Base-by-base conservation (phyloP, 2,113 vertebrate species). In the Perognathus longimembris region DNA sequence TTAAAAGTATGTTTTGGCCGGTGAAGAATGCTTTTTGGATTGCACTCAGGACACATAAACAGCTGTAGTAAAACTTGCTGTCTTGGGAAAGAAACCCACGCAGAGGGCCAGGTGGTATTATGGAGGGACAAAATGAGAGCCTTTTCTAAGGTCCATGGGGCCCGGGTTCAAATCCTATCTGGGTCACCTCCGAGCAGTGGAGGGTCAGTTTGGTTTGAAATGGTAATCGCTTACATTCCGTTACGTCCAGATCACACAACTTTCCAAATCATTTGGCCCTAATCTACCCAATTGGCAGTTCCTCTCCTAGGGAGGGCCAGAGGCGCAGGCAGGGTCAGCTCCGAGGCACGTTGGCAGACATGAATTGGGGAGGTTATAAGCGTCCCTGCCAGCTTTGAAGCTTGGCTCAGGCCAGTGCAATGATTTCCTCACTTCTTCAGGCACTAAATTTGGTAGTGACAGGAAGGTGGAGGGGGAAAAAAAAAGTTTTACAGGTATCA, bases 1-100 rank as follows among this genome's bases (percentile, higher is more conserved):
- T 97, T 96, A 96, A 96, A 97, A 97, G 96, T 97, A 76, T 97
- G 94, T 96, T 96, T 97, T 97, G 97, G 97, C 97, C 95, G 89
- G 54, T 71, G 95, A 94, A 96, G 93, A 97, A 96, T 96, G 93
- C 94, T 96, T 94, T n/a, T 97, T 97, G 97, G 97, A 97, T 75
- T 73, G 76, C 85, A 66, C 91, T 97, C 97, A 97, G 96, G 89
- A 94, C 92, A 96, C 95, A 96, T 97, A 97, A 97, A 97, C 96
- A 95, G 97, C 95, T 96, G 95, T 92, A 79, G 94, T 95, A 92
- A 97, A 96, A 97, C 93, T 91, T 82, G 85, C 88, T 88, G 32
- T 85, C 95, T 96, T 95, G 94, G 95, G 96, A 88, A 76, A 54
- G 66, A 92, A 88, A 79, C 32, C 61, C n/a, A 1, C 1, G 0